phyloP scores from a whole-genome alignment of 2,888 invertebrate genomes.

The Eledone cirrhosa region DNA sequence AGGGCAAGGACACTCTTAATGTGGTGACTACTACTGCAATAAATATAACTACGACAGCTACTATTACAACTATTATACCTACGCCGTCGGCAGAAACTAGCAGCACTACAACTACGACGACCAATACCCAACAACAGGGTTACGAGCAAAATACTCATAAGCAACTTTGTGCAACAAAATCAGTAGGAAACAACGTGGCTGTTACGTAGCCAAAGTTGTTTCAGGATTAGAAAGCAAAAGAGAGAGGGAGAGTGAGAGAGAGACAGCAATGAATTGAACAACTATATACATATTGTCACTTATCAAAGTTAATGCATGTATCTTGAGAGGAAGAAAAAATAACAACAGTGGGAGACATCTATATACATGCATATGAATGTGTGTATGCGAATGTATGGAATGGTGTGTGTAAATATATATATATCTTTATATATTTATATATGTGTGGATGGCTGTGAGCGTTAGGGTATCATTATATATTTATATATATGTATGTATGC shows the following conservation, averaged over 20 bases:
- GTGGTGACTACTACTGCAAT: background rate
- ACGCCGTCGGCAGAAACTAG: too few relatives aligned
- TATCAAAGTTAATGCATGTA: too few relatives aligned
- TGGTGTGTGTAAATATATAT: background rate
- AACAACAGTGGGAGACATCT: background rate
- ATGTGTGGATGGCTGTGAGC: too few relatives aligned
- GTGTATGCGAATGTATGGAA: background rate
- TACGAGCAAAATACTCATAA: background rate
- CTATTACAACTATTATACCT: background rate
- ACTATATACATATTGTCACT: too few relatives aligned
- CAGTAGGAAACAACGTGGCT: constrained; percentile 7
- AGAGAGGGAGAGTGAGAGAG: too few relatives aligned
- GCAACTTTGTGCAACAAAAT: constrained; percentile 3
- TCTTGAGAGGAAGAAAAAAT: too few relatives aligned
- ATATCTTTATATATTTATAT: background rate
- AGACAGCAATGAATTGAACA: background rate
- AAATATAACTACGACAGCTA: background rate
- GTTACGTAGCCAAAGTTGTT: constrained; percentile 7
- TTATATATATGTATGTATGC: background rate
- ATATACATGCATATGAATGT: constrained; percentile 4
- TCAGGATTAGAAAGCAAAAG: background rate
- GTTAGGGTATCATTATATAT: too few relatives aligned
- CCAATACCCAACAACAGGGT: background rate
- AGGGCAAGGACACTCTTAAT: constrained; percentile 2
- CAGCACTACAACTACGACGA: too few relatives aligned